Conservation (phyloP, 2,113 vertebrate species). For the Halcyon malimbica region DNA sequence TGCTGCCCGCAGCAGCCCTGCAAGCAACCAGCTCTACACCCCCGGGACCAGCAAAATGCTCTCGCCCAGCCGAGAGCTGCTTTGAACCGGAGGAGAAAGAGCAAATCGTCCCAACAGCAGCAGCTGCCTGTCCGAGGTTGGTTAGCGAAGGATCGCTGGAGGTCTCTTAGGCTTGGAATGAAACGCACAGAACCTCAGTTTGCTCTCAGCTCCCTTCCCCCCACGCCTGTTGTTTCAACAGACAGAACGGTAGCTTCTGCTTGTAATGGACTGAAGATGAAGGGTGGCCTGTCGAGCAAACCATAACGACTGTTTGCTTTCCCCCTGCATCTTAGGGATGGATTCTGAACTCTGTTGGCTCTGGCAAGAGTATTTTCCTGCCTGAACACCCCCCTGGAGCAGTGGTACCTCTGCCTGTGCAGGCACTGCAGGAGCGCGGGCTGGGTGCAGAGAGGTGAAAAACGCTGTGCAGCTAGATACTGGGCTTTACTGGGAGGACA, state of each 20-base stretch:
- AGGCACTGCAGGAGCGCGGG: not conserved
- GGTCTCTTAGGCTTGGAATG: not conserved
- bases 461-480: not conserved
- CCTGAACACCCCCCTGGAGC: not conserved
- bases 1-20: not conserved
- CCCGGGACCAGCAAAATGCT: not conserved
- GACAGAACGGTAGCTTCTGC: not conserved
- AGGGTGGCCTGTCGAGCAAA: not conserved
- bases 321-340: not conserved
- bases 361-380: not conserved
- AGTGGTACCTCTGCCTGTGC: not conserved
- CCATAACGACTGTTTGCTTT: fast-evolving
- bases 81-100: not conserved
- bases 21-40: not conserved
- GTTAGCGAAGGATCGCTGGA: not conserved
- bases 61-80: not conserved
- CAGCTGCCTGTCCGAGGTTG: not conserved
- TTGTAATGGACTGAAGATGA: not conserved
- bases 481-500: not conserved
- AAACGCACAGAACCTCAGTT: not conserved
- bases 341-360: not conserved
- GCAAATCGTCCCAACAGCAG: not conserved
- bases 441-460: not conserved
- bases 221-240: not conserved
- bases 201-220: not conserved